Conservation (phyloP, 1,140 invertebrate species). For the Catajapyx aquilonaris region DNA sequence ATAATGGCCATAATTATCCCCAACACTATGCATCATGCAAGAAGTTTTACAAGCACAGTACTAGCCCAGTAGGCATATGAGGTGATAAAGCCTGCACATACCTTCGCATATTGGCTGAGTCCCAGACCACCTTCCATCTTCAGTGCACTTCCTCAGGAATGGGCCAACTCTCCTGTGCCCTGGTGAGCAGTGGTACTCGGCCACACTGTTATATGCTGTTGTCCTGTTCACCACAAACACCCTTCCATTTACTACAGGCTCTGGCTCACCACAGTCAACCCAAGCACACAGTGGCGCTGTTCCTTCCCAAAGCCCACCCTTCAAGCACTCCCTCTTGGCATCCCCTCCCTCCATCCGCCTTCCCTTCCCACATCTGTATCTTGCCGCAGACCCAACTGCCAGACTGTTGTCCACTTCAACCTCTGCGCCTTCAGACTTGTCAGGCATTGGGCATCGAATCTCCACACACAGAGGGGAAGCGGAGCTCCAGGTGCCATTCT, state of each 20-base stretch:
- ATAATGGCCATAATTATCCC: no score
- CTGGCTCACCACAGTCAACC: constrained; percentile 59
- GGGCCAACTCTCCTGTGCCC: constrained; percentile 60
- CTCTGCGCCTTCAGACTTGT: constrained; percentile 29
- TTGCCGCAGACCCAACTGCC: constrained; percentile 50
- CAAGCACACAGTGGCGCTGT: constrained; percentile 51
- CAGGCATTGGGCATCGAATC: constrained; percentile 50
- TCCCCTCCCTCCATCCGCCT: constrained; percentile 52
- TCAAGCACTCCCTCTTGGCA: constrained; percentile 46
- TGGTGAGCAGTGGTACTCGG: constrained; percentile 73
- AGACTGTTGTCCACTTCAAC: constrained; percentile 35
- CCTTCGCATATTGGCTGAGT: constrained; percentile 53
- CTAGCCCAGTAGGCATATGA: background rate
- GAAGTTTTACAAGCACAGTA: constrained; percentile 5
- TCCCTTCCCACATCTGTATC: constrained; percentile 61
- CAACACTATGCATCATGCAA: constrained; percentile 10
- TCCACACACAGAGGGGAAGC: constrained; percentile 54
- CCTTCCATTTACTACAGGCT: constrained; percentile 56
- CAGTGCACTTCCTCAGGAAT: constrained; percentile 57
- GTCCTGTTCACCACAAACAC: constrained; percentile 67
- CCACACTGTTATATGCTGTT: constrained; percentile 52
- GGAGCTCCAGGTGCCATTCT: constrained; percentile 72
- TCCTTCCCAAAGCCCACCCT: constrained; percentile 64
- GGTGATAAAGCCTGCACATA: constrained; percentile 16
- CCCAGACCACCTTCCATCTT: constrained; percentile 62